Percentiles rank a stretch among this genome's conserved stretches.
Conservation (phyloP, 1,140 invertebrate species). For the Neocloeon triangulifer region DNA sequence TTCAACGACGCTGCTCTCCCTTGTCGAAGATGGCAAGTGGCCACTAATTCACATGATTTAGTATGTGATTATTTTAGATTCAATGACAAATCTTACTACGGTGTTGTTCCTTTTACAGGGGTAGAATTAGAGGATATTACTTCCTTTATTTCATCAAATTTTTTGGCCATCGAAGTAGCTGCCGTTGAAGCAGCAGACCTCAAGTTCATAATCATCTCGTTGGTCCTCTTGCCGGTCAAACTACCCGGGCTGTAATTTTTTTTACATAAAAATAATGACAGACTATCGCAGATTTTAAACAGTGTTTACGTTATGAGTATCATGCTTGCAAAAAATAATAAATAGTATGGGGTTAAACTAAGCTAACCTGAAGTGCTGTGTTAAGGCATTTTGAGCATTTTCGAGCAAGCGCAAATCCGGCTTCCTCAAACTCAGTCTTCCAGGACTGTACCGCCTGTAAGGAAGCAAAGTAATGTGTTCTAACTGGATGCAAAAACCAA, state of each 20-base stretch:
- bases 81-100: no score
- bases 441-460: constrained; percentile 57
- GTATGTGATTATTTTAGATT: no score
- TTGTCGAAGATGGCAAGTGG: no score
- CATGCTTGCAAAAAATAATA: neutral
- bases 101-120: constrained; percentile 57
- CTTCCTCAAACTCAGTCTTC: constrained; percentile 49
- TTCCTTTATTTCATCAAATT: constrained; percentile 82
- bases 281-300: no score
- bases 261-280: no score
- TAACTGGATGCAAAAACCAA: constrained; percentile 6
- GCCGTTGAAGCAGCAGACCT: constrained; percentile 67
- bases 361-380: constrained; percentile 48
- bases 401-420: constrained; percentile 45
- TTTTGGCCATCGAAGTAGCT: constrained; percentile 63
- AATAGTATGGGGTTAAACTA: constrained; percentile 3
- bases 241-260: constrained; percentile 51
- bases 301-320: neutral
- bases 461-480: constrained; percentile 12
- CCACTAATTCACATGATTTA: no score
- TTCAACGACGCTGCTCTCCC: neutral
- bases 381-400: constrained; percentile 41
- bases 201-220: constrained; percentile 65
- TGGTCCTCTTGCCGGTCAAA: constrained; percentile 66
- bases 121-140: constrained; percentile 71